Evolutionary conservation across 2,113 vertebrate genomes (phyloP).

Genomic region (Ageneiosus marmoratus): DNA sequence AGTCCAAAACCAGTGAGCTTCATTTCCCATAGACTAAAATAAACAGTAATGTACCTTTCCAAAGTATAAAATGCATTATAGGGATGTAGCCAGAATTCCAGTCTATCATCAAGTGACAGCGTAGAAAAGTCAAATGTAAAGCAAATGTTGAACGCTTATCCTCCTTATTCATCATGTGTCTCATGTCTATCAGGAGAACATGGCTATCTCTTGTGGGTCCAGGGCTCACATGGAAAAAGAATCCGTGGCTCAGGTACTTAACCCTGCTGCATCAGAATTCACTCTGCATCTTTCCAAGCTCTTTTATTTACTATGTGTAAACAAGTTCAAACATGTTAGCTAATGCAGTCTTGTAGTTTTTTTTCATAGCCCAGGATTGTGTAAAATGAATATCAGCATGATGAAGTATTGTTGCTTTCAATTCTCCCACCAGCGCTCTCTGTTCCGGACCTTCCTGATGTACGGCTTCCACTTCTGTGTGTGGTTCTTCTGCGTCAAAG

Average conservation of each 20-base stretch:
- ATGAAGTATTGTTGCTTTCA: neutral
- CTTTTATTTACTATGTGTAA: neutral
- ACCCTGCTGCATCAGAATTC: neutral
- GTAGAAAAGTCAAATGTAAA: neutral
- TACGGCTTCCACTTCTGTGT: slow-evolving; percentile 97
- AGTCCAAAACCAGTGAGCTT: slow-evolving; percentile 80
- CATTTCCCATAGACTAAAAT: neutral
- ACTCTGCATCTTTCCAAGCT: neutral
- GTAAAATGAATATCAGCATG: neutral
- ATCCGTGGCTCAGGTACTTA: slow-evolving; percentile 86
- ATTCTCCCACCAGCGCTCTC: slow-evolving; percentile 78
- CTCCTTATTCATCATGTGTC: neutral
- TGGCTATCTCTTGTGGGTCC: slow-evolving; percentile 97
- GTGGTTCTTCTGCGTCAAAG: slow-evolving; percentile 94
- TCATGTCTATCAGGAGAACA: slow-evolving; percentile 75
- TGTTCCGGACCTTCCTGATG: slow-evolving; percentile 93
- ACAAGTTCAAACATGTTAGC: neutral
- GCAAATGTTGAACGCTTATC: neutral
- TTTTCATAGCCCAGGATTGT: neutral
- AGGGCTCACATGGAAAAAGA: slow-evolving; percentile 92
- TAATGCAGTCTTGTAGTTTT: neutral
- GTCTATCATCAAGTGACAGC: neutral
- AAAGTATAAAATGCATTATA: neutral
- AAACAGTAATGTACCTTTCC: neutral
- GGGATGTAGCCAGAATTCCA: slow-evolving; percentile 1